Evolutionary conservation across 2,113 vertebrate genomes (phyloP).

Genomic region (Apistogramma diplotaenia): DNA sequence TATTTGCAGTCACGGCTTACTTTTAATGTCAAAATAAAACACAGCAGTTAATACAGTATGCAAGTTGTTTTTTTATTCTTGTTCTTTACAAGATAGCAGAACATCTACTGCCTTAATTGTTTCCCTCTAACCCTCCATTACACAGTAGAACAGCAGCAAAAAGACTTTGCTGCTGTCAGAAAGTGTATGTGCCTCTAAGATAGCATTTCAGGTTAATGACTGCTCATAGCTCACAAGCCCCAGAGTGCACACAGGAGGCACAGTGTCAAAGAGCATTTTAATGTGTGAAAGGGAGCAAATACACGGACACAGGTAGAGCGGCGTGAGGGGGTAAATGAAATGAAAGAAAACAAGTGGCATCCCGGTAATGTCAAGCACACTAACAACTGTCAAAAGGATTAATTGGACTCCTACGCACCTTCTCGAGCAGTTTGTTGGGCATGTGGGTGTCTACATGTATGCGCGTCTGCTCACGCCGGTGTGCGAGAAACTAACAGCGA

Average conservation of each 20-base stretch:
- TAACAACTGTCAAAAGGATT: constrained; percentile 52
- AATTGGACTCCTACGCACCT: constrained; percentile 24
- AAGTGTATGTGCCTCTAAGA: constrained; percentile 13
- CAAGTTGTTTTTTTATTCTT: neutral
- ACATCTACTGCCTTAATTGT: neutral
- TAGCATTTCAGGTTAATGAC: constrained; percentile 42
- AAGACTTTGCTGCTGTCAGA: constrained; percentile 6
- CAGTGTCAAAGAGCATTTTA: constrained; percentile 20
- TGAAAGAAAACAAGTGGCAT: constrained; percentile 41
- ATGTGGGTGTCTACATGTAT: neutral
- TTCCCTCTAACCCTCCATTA: neutral
- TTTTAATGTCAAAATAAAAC: neutral
- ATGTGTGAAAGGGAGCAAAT: neutral
- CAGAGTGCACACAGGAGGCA: constrained; percentile 9
- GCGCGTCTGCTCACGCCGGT: neutral
- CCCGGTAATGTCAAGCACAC: constrained; percentile 25
- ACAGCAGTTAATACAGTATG: neutral
- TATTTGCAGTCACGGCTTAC: neutral
- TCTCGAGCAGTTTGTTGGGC: neutral
- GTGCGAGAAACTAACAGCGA: neutral
- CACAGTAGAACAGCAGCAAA: constrained; percentile 3
- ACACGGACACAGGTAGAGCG: neutral
- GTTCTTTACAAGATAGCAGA: neutral
- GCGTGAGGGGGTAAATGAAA: neutral
- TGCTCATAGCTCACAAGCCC: constrained; percentile 22